Evolutionary conservation across 2,888 invertebrate genomes (phyloP), one percentile per base, ranked within the genome.

Genomic region (Hirudinaria manillensis): DNA sequence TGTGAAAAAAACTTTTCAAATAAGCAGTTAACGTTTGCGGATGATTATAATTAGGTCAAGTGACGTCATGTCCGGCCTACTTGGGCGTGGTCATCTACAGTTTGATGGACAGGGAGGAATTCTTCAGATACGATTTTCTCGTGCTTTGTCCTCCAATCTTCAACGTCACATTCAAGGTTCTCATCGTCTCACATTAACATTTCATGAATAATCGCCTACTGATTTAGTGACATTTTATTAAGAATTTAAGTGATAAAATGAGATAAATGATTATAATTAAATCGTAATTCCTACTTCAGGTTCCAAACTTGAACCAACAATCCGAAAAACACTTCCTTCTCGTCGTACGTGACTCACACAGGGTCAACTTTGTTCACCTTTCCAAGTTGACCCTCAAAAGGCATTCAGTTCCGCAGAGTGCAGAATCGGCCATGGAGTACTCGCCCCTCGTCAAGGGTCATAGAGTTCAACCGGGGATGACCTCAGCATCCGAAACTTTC

Each of bases 61-160:
- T 83, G 75, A 78, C 78, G 38, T 77, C 77, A 21, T 83, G 83
- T 74, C 84, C 84, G 0, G 82, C 81, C 34, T 81, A 82, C 70
- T 77, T 84, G 36, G 82, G 81, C 21, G 72, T 80, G 27, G 77
- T 77, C 51, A 77, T 80, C 65, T 80, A 78, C 76, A 77, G 77
- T 56, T 75, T 78, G 0, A 21, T 73, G 24, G 77, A 78, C 29
- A 56, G 76, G 65, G 80, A 80, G 55, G 79, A 80, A 68, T 36
- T 80, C 2, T 79, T 79, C 36, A 73, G 80, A 27, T 82, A 82
- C 74, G 84, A 84, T 76, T 78, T 83, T 38, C 79, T 84, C 21
- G 79, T 84, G 74, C 80, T 79, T 74, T 83, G 83, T 76, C 83
- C 82, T 10, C 70, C 79, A 24, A 76, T 82, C 24, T 84, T 84